These are phyloP conservation scores for Polydrusus cervinus DNA, from an alignment of 2,888 invertebrate genomes.

Conservation along the genomic window DNA sequence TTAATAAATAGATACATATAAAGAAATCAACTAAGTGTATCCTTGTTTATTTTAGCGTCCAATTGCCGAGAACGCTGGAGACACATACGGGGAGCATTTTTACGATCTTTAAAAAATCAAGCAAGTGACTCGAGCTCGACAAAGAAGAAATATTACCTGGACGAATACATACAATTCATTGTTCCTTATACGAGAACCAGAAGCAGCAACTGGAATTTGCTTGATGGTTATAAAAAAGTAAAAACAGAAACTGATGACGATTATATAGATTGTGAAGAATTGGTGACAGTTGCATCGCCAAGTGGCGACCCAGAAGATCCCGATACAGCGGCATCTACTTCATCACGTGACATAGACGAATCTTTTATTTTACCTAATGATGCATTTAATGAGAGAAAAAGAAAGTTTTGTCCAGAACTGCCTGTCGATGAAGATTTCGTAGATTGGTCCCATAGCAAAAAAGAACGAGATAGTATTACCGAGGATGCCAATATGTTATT, in stretches of 20 bases:
- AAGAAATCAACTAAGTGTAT: no score
- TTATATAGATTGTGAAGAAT: background rate
- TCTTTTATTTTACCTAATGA: background rate
- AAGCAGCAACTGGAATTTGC: slow-evolving; percentile 10
- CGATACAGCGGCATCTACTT: background rate
- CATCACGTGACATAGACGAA: background rate
- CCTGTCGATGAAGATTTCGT: slow-evolving; percentile 25
- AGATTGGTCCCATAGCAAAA: slow-evolving; percentile 27
- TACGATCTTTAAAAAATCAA: slow-evolving; percentile 41
- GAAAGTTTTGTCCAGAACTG: background rate
- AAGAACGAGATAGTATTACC: slow-evolving; percentile 10
- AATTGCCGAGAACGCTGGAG: slow-evolving; percentile 50
- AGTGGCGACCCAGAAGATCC: background rate
- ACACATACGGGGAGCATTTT: slow-evolving; percentile 43
- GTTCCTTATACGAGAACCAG: slow-evolving; percentile 34
- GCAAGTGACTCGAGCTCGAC: slow-evolving; percentile 8
- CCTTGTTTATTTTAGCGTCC: slow-evolving; percentile 33
- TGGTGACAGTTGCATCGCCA: background rate
- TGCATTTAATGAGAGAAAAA: background rate
- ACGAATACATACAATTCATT: slow-evolving; percentile 40
- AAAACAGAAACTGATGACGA: background rate
- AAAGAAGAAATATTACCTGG: slow-evolving; percentile 46
- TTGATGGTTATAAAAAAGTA: background rate
- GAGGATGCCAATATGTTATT: slow-evolving; percentile 48
- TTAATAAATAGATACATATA: no score